These are phyloP conservation scores for Eretmocerus hayati DNA, from an alignment of 2,888 invertebrate genomes.

Conservation along the genomic window DNA sequence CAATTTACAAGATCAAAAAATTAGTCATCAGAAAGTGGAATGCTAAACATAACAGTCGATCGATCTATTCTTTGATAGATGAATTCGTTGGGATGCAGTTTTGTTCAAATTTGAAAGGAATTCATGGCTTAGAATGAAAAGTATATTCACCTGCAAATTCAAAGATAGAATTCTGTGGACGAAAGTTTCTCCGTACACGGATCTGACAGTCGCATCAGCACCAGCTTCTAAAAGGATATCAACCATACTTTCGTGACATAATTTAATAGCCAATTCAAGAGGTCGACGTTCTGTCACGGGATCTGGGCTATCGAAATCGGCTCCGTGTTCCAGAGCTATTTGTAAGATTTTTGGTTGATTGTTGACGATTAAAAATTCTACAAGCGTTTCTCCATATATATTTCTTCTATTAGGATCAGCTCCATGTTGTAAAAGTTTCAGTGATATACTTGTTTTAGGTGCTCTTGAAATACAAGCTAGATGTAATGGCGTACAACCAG, in stretches of 20 bases:
- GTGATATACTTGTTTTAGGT: not conserved
- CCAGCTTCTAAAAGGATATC: not conserved
- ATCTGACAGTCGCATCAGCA: not conserved
- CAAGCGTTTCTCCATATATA: not conserved
- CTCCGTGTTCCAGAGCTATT: not conserved
- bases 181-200: not conserved
- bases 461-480: not conserved
- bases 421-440: not conserved
- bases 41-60: no score
- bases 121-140: no score
- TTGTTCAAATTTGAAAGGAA: no score
- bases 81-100: no score
- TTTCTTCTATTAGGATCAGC: not conserved
- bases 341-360: not conserved
- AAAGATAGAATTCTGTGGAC: not conserved
- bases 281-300: not conserved
- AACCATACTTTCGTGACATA: not conserved
- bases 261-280: not conserved
- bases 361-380: conserved; percentile 1
- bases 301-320: conserved; percentile 1
- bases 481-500: conserved; percentile 1
- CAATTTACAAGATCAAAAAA: no score
- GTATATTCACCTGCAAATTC: no score
- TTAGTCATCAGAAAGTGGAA: no score
- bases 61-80: no score